Evolutionary conservation across 2,113 vertebrate species (phyloP).

Genomic region (Pelecanus crispus): DNA sequence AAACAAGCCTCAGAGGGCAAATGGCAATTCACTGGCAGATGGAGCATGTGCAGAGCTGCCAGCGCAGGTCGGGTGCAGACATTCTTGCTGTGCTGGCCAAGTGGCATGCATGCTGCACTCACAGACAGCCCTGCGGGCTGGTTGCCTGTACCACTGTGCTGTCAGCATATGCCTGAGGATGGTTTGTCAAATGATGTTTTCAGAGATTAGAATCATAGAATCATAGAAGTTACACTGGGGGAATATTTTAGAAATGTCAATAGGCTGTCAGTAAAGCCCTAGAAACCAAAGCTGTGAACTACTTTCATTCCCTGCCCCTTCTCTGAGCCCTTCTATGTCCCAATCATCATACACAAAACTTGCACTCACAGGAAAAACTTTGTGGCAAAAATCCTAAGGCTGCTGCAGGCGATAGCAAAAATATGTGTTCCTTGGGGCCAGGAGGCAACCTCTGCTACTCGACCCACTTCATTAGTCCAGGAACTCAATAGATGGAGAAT

Average conservation of each 20-base stretch:
- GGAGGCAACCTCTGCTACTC: neutral
- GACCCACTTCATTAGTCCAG: neutral
- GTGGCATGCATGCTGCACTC: too few species aligned
- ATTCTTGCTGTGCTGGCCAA: too few species aligned
- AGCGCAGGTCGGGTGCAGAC: too few species aligned
- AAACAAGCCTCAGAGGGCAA: too few species aligned
- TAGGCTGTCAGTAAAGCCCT: neutral
- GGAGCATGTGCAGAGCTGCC: too few species aligned
- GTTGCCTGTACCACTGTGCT: too few species aligned
- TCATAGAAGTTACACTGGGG: neutral
- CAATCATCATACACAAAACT: neutral
- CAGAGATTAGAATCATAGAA: too few species aligned
- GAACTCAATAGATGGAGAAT: neutral
- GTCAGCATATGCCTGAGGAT: too few species aligned
- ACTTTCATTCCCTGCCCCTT: neutral
- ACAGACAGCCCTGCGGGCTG: too few species aligned
- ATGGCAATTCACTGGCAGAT: too few species aligned
- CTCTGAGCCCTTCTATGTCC: neutral
- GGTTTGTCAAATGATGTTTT: too few species aligned
- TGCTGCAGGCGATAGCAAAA: neutral
- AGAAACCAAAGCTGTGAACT: slow-evolving; percentile 2
- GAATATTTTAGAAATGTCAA: slow-evolving; percentile 29
- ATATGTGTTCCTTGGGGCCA: neutral
- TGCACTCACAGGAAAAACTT: neutral
- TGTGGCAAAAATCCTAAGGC: neutral